A percentile compares a stretch with the other conserved stretches of the same genome.
phyloP scores from a whole-genome alignment of 2,888 invertebrate genomes.

The Lycia hirtaria region DNA sequence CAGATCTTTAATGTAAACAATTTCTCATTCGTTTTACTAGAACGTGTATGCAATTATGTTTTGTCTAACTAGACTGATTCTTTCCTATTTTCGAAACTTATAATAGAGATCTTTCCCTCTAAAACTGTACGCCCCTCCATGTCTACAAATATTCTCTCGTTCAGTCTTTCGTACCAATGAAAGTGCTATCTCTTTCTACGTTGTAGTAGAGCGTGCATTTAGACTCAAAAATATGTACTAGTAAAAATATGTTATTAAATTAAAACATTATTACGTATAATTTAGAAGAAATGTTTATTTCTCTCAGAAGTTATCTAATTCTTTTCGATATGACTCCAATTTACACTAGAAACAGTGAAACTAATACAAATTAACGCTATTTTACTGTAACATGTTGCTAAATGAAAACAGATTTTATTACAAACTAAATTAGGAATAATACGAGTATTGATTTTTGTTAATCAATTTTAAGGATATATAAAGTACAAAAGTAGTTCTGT shows the following conservation, averaged over 20 bases:
- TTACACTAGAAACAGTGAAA: constrained; percentile 68
- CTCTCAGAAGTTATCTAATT: constrained; percentile 77
- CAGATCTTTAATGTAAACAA: too few species aligned
- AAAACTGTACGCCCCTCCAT: too few species aligned
- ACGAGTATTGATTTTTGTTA: background rate
- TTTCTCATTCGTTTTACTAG: too few species aligned
- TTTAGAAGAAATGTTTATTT: constrained; percentile 79
- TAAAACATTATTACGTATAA: constrained; percentile 19
- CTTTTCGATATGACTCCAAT: constrained; percentile 78
- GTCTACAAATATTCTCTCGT: too few species aligned
- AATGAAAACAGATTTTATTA: constrained; percentile 20
- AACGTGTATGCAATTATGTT: too few species aligned
- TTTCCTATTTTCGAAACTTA: too few species aligned
- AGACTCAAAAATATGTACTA: too few species aligned
- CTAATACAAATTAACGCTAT: constrained; percentile 48
- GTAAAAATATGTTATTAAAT: constrained; percentile 33
- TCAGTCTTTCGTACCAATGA: too few species aligned
- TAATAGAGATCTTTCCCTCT: too few species aligned
- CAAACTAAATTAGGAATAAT: background rate
- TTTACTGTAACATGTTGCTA: constrained; percentile 17
- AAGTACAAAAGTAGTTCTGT: background rate
- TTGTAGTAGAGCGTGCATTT: too few species aligned
- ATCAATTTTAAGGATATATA: background rate
- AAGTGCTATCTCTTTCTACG: too few species aligned
- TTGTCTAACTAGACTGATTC: too few species aligned